Conservation (phyloP, 2,888 invertebrate genomes). For the Scelioninae gen. 1 region DNA sequence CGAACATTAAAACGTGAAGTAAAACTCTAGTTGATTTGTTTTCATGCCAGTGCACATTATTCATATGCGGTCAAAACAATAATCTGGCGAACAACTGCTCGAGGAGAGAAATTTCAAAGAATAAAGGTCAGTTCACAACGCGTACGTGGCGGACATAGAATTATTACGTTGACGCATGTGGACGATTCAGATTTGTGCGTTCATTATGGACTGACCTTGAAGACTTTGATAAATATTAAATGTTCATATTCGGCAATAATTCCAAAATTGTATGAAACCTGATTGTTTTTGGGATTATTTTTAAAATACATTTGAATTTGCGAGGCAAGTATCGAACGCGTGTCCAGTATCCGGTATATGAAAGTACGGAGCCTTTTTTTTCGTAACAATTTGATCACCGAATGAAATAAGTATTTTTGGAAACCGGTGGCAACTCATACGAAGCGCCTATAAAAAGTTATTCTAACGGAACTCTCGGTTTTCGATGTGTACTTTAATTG, state of each 20-base stretch:
- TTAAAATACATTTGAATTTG: background rate
- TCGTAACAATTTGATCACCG: background rate
- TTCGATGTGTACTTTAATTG: constrained; percentile 9
- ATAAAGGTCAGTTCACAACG: constrained; percentile 23
- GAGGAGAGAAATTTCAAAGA: constrained; percentile 2
- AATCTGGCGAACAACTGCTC: background rate
- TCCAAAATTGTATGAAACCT: no score
- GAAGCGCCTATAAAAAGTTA: no score
- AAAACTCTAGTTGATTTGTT: constrained; percentile 18
- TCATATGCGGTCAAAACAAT: constrained; percentile 33
- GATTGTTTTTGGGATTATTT: background rate
- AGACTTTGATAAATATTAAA: no score
- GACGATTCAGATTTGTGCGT: no score
- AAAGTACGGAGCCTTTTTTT: background rate
- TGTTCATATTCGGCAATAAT: no score
- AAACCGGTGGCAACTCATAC: no score
- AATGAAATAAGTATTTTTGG: background rate
- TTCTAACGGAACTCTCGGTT: background rate
- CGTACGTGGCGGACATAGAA: no score
- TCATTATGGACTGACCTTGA: no score
- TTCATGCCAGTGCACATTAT: constrained; percentile 26
- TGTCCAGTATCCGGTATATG: background rate
- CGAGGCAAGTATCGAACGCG: background rate
- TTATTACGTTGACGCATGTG: no score
- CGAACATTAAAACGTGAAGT: constrained; percentile 17